Conservation (phyloP, 1,140 invertebrate species). For the Forficula auricularia region DNA sequence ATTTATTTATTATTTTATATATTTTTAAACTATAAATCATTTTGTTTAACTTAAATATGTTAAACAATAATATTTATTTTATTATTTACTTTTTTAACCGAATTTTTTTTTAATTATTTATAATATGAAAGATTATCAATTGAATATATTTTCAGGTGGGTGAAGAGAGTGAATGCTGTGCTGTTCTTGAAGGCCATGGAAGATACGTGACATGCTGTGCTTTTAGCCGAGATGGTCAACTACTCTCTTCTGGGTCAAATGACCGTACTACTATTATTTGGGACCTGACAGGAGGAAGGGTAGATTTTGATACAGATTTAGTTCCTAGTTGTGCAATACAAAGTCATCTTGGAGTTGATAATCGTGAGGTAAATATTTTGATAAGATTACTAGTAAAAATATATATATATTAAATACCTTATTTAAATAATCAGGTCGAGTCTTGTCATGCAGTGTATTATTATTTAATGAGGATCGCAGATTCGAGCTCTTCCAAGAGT, state of each 20-base stretch:
- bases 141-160: too few species aligned
- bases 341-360: conserved; percentile 10
- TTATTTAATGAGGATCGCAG: too few species aligned
- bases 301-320: conserved; percentile 30
- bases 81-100: not conserved
- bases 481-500: too few species aligned
- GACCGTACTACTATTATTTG: conserved; percentile 51
- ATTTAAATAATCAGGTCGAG: too few species aligned
- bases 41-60: too few species aligned
- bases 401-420: too few species aligned
- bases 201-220: conserved; percentile 55
- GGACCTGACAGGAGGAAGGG: conserved; percentile 30
- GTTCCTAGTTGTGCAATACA: conserved; percentile 15
- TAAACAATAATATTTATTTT: not conserved
- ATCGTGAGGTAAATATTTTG: not conserved
- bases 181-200: conserved; percentile 38
- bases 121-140: conserved; percentile 4
- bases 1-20: too few species aligned
- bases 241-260: conserved; percentile 55
- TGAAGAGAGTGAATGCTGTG: conserved; percentile 14
- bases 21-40: too few species aligned
- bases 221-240: conserved; percentile 41
- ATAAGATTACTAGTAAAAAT: too few species aligned
- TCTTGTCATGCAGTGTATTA: too few species aligned
- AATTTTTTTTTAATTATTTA: conserved; percentile 7